These are phyloP conservation scores for Nycticryphes semicollaris DNA, from an alignment of 2,113 vertebrate genomes.

Conservation along the genomic window DNA sequence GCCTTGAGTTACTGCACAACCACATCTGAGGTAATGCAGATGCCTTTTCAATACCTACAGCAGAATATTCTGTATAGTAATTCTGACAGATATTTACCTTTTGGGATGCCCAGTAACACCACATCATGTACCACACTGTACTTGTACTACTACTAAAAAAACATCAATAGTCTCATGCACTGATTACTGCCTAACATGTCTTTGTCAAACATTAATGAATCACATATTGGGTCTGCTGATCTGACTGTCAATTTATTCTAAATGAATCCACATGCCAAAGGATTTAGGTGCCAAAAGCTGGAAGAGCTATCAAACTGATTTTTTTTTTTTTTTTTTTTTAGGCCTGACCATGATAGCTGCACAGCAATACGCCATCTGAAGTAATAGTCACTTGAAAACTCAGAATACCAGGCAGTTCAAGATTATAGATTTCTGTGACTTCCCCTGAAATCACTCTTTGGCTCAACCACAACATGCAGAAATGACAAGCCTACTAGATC, in stretches of 20 bases:
- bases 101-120: not conserved
- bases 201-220: conserved; percentile 67
- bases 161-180: not conserved
- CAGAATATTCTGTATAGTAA: not conserved
- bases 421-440: not conserved
- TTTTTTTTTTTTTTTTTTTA: conserved; percentile 21
- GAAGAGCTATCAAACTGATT: conserved; percentile 23
- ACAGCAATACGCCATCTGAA: conserved; percentile 26
- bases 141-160: not conserved
- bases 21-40: not conserved
- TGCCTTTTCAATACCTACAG: not conserved
- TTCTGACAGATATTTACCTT: not conserved
- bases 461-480: not conserved
- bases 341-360: conserved; percentile 34
- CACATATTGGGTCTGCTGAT: conserved; percentile 66
- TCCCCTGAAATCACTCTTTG: not conserved
- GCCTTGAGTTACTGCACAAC: not conserved
- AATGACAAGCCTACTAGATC: not conserved
- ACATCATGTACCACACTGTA: not conserved
- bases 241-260: conserved; percentile 65
- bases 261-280: conserved; percentile 53
- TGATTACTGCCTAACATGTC: not conserved
- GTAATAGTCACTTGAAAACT: not conserved
- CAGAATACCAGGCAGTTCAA: conserved; percentile 1
- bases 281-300: conserved; percentile 62